Conservation (phyloP, 2,888 invertebrate species). For the Drosophila tripunctata region DNA sequence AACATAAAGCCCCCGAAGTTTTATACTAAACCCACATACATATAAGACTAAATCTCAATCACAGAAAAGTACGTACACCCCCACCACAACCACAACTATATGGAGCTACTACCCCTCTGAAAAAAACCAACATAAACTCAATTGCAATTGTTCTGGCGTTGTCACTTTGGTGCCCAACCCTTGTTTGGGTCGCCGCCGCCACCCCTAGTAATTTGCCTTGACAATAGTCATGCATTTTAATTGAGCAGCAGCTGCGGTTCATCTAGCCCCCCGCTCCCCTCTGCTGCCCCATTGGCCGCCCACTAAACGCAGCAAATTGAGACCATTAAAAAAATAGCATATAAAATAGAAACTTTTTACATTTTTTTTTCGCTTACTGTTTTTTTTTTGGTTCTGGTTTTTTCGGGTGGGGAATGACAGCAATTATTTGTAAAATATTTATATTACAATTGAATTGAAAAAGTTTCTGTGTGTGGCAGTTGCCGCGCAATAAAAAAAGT, state of each 20-base stretch:
- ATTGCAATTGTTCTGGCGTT: slow-evolving; percentile 73
- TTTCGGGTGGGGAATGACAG: slow-evolving; percentile 39
- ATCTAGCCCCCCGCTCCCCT: slow-evolving; percentile 36
- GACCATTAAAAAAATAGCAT: slow-evolving; percentile 67
- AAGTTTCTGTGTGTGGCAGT: slow-evolving; percentile 70
- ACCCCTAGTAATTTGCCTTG: slow-evolving; percentile 68
- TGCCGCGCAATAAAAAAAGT: slow-evolving; percentile 12
- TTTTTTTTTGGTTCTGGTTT: slow-evolving; percentile 17
- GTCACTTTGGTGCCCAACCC: slow-evolving; percentile 42
- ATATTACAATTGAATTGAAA: slow-evolving; percentile 79
- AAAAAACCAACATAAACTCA: slow-evolving; percentile 36
- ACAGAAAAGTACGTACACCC: slow-evolving; percentile 6
- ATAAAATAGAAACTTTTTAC: slow-evolving; percentile 74
- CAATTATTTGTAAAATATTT: slow-evolving; percentile 81
- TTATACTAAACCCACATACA: slow-evolving; percentile 53
- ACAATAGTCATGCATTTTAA: slow-evolving; percentile 78
- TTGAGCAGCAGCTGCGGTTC: slow-evolving; percentile 77
- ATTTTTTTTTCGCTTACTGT: slow-evolving; percentile 15
- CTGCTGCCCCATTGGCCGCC: slow-evolving; percentile 21
- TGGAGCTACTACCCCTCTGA: background rate
- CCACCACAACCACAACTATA: background rate
- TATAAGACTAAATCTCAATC: slow-evolving; percentile 61
- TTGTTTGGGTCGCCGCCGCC: slow-evolving; percentile 26
- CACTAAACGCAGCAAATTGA: slow-evolving; percentile 75
- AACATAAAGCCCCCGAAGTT: slow-evolving; percentile 59